A percentile compares a stretch with the other conserved stretches of the same genome.
These are phyloP conservation scores for Capra hircus DNA, from an alignment of 2,113 vertebrate genomes.

Conservation along the genomic window DNA sequence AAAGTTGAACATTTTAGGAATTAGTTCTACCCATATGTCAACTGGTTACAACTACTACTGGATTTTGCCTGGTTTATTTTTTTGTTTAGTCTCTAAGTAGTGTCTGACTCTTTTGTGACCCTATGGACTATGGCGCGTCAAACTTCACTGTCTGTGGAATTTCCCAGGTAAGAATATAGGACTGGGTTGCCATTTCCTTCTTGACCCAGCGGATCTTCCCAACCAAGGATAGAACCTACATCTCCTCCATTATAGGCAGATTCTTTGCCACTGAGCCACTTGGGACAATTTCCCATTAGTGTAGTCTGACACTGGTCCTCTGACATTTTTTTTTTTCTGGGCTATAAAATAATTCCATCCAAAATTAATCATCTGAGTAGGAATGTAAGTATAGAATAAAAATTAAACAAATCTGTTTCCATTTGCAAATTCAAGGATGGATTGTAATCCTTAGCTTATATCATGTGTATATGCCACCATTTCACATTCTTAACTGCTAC, in stretches of 20 bases:
- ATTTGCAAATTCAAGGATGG: not conserved
- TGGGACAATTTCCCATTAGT: not conserved
- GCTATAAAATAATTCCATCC: not conserved
- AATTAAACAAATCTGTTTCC: not conserved
- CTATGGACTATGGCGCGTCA: not conserved
- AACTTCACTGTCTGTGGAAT: not conserved
- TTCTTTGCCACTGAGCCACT: not conserved
- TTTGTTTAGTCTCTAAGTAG: not conserved
- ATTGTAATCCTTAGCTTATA: not conserved
- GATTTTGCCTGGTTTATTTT: conserved; percentile 11
- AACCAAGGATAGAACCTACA: not conserved
- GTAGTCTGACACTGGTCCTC: not conserved
- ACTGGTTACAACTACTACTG: not conserved
- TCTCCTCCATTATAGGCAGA: not conserved
- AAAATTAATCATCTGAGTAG: not conserved
- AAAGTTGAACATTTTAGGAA: not conserved
- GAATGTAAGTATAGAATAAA: not conserved
- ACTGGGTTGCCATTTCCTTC: not conserved
- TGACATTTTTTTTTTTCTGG: not conserved
- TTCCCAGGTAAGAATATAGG: not conserved
- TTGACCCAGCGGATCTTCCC: not conserved
- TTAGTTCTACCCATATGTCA: not conserved
- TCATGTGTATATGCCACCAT: not conserved
- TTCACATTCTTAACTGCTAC: not conserved
- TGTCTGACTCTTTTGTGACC: not conserved